These are phyloP conservation scores for Ctenoplectra terminalis DNA, from an alignment of 1,140 invertebrate species.

Conservation along the genomic window DNA sequence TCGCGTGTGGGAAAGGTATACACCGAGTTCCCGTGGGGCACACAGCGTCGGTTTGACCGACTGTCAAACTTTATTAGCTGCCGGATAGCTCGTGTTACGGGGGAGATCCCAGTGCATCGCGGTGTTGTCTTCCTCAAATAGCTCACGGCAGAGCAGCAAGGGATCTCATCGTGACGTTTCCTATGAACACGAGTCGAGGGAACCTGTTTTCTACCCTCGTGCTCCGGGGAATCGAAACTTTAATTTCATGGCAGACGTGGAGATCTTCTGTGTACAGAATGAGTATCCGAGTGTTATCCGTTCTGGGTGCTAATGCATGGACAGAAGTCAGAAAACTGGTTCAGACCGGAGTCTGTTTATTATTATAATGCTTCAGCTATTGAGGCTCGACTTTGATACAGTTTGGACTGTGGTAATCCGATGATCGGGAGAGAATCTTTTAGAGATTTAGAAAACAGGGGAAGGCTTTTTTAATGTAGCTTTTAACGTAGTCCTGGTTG, in stretches of 20 bases:
- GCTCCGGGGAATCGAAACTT: background rate
- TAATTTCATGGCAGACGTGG: slow-evolving; percentile 20
- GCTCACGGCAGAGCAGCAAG: slow-evolving; percentile 44
- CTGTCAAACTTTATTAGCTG: slow-evolving; percentile 67
- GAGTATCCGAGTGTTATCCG: background rate
- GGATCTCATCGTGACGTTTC: background rate
- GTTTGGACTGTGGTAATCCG: background rate
- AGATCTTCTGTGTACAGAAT: background rate
- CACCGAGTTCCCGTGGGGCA: slow-evolving; percentile 47
- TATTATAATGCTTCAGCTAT: background rate
- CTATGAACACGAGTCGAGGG: slow-evolving; percentile 29
- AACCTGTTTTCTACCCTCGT: slow-evolving; percentile 58
- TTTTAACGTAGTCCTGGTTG: no score
- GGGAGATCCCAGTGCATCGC: slow-evolving; percentile 29
- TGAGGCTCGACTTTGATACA: background rate
- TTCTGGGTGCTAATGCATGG: background rate
- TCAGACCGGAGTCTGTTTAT: background rate
- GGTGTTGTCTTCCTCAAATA: slow-evolving; percentile 59
- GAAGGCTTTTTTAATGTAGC: background rate
- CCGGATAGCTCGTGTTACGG: slow-evolving; percentile 62
- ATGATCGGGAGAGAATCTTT: background rate
- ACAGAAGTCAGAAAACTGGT: slow-evolving; percentile 25
- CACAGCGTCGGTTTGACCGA: slow-evolving; percentile 58
- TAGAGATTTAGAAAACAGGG: background rate
- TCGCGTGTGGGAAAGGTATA: slow-evolving; percentile 74